phyloP scores from a whole-genome alignment of 2,888 invertebrate species.

The Kuschelorhynchus macadamiae region DNA sequence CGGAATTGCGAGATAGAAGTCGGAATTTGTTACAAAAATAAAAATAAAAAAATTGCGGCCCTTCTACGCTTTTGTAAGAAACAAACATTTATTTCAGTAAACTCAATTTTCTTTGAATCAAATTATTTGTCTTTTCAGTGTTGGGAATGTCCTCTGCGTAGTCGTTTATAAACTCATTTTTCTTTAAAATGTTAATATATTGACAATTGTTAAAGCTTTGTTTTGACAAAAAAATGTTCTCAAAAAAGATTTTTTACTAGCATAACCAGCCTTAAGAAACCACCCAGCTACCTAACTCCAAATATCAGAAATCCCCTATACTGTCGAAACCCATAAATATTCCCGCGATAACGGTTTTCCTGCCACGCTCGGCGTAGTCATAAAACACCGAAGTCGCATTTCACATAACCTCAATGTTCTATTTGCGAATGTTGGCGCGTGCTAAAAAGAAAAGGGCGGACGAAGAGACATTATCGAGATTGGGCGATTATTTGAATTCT shows the following conservation, averaged over 20 bases:
- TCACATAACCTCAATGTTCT: conserved; percentile 52
- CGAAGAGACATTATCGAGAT: conserved; percentile 11
- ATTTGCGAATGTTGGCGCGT: conserved; percentile 43
- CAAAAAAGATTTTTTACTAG: conserved; percentile 5
- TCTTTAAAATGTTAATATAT: too few relatives aligned
- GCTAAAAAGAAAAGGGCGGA: conserved; percentile 21
- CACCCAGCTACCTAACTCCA: conserved; percentile 21
- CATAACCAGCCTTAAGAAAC: conserved; percentile 23
- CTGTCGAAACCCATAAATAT: conserved; percentile 43
- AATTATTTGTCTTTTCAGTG: too few relatives aligned
- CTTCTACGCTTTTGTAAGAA: too few relatives aligned
- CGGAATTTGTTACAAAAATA: too few relatives aligned
- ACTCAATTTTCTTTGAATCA: too few relatives aligned
- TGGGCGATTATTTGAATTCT: neutral
- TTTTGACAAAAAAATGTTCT: too few relatives aligned
- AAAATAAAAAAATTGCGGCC: too few relatives aligned
- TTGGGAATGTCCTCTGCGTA: too few relatives aligned
- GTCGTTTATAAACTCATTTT: too few relatives aligned
- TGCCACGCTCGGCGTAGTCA: conserved; percentile 46
- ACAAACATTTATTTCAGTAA: too few relatives aligned
- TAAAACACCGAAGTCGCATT: conserved; percentile 57
- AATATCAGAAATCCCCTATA: conserved; percentile 26
- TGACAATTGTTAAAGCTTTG: too few relatives aligned
- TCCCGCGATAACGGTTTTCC: conserved; percentile 40
- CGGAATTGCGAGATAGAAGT: too few relatives aligned